Evolutionary conservation across 2,797 vertebrate species (phyloP).

Genomic region (Lemur catta): DNA sequence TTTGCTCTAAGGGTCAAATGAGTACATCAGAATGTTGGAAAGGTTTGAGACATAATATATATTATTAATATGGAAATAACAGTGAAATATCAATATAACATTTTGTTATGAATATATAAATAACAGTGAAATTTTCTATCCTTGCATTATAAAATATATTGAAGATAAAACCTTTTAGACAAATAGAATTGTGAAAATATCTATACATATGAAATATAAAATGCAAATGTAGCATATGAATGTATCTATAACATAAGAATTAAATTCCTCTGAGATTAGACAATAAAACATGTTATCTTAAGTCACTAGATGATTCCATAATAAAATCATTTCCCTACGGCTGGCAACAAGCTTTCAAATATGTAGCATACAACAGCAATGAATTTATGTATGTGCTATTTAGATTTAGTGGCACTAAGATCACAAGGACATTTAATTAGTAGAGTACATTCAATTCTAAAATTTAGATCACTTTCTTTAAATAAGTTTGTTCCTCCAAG

Average conservation of each 20-base stretch:
- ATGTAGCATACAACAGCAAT: constrained; percentile 22
- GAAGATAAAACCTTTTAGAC: constrained; percentile 31
- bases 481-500: constrained; percentile 47
- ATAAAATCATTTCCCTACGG: constrained; percentile 50
- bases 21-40: not conserved
- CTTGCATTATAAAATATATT: constrained; percentile 33
- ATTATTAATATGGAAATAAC: constrained; percentile 24
- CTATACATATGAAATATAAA: constrained; percentile 28
- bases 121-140: constrained; percentile 28
- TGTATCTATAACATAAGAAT: not conserved
- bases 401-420: constrained; percentile 46
- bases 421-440: constrained; percentile 47
- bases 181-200: constrained; percentile 44
- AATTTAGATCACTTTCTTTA: constrained; percentile 55
- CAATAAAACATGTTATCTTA: constrained; percentile 28
- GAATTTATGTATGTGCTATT: constrained; percentile 42
- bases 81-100: constrained; percentile 39
- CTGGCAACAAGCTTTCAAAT: constrained; percentile 59
- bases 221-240: not conserved
- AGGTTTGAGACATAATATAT: constrained; percentile 15
- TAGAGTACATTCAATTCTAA: constrained; percentile 46
- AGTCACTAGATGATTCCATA: constrained; percentile 40
- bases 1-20: constrained; percentile 30
- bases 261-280: constrained; percentile 41
- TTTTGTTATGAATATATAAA: constrained; percentile 40